Conservation (phyloP, 23 tunicate genomes). For the Styela clava region DNA sequence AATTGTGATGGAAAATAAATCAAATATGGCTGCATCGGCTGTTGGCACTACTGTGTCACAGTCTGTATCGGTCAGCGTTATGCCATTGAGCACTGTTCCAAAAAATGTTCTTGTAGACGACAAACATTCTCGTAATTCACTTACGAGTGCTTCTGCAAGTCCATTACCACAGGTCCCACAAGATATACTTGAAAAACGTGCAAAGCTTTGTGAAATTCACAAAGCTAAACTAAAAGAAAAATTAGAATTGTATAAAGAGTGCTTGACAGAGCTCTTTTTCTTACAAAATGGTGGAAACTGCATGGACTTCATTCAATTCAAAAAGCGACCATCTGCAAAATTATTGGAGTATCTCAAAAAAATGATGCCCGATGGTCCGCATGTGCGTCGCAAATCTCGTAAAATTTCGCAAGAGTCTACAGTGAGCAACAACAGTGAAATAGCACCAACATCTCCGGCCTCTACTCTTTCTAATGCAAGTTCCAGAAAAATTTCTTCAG, state of each 20-base stretch:
- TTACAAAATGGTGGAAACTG: slow-evolving; percentile 87
- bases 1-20: not conserved
- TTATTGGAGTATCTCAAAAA: slow-evolving; percentile 34
- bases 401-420: slow-evolving; percentile 14
- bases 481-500: not conserved
- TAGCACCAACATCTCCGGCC: slow-evolving; percentile 17
- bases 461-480: not conserved
- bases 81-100: not conserved
- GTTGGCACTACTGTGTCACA: not conserved
- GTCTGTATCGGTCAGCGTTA: not conserved
- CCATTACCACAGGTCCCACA: not conserved
- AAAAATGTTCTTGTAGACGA: not conserved
- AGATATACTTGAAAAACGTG: slow-evolving; percentile 10
- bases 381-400: not conserved
- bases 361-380: slow-evolving; percentile 28
- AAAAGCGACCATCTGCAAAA: slow-evolving; percentile 75
- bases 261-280: slow-evolving; percentile 70
- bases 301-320: slow-evolving; percentile 62
- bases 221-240: slow-evolving; percentile 7
- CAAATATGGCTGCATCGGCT: not conserved
- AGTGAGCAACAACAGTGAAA: not conserved
- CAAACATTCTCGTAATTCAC: not conserved
- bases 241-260: slow-evolving; percentile 33
- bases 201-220: slow-evolving; percentile 5
- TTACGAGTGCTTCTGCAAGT: not conserved